Evolutionary conservation across 2,113 vertebrate genomes (phyloP).

Genomic region (Cyanocitta stelleri): DNA sequence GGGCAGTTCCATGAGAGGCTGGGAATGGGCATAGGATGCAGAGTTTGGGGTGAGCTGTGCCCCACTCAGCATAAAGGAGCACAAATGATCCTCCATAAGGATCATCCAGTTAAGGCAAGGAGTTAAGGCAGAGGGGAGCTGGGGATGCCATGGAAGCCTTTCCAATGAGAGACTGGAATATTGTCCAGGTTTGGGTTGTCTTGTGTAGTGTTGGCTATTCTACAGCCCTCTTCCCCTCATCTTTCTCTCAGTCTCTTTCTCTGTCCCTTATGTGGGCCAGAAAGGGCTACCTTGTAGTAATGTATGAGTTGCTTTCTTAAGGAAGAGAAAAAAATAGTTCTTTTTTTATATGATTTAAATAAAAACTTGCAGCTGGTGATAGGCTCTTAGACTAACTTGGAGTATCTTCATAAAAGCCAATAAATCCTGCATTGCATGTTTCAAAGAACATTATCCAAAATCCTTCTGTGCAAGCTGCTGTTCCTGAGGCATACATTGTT

Average conservation of each 20-base stretch:
- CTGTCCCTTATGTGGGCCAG: background rate
- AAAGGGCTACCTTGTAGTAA: background rate
- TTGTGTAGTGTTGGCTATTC: fast-evolving
- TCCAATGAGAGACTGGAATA: background rate
- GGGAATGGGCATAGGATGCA: background rate
- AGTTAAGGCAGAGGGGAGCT: background rate
- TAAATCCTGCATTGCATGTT: background rate
- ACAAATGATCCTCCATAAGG: fast-evolving
- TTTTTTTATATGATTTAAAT: background rate
- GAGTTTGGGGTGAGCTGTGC: background rate
- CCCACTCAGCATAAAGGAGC: background rate
- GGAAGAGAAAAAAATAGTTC: background rate
- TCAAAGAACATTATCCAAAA: background rate
- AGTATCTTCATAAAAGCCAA: background rate
- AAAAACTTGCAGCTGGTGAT: background rate
- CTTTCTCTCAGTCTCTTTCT: background rate
- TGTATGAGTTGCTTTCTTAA: background rate
- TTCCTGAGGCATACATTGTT: background rate
- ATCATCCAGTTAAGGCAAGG: background rate
- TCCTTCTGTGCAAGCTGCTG: background rate
- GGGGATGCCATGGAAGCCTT: background rate
- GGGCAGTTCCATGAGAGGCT: background rate
- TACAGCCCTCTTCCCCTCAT: background rate
- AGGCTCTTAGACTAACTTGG: background rate
- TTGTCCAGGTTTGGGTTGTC: background rate